These are phyloP conservation scores for Coleophora flavipennella DNA, from an alignment of 2,888 invertebrate species.

Conservation along the genomic window DNA sequence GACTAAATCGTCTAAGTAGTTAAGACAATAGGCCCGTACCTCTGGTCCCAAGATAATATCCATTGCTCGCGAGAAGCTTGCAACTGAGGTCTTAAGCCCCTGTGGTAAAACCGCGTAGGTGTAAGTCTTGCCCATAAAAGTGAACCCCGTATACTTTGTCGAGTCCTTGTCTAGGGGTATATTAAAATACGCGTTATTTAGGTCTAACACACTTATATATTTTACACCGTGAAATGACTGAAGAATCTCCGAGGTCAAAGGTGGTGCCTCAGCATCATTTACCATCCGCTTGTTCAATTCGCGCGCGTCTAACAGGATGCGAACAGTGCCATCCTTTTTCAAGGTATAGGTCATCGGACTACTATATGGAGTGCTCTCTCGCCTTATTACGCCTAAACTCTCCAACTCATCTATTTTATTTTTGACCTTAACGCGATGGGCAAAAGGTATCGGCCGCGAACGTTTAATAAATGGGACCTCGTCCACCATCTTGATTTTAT, in stretches of 20 bases:
- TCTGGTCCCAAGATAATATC: conserved; percentile 16
- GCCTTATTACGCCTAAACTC: not conserved
- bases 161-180: conserved; percentile 5
- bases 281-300: conserved; percentile 8
- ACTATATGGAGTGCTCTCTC: conserved; percentile 1
- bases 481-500: conserved; percentile 16
- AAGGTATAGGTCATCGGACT: conserved; percentile 4
- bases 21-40: conserved; percentile 16
- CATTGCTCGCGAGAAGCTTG: conserved; percentile 20
- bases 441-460: conserved; percentile 17
- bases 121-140: conserved; percentile 1
- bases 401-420: conserved; percentile 15
- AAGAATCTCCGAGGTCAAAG: conserved; percentile 15
- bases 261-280: conserved; percentile 22
- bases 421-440: conserved; percentile 14
- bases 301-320: conserved; percentile 2
- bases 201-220: conserved; percentile 16
- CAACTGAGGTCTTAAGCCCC: conserved; percentile 17
- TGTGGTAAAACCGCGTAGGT: conserved; percentile 14
- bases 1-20: conserved; percentile 18
- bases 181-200: conserved; percentile 18
- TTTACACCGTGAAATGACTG: conserved; percentile 17
- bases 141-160: conserved; percentile 12
- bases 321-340: not conserved
- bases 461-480: conserved; percentile 9